Evolutionary conservation across 1,140 invertebrate species (phyloP), one percentile per base, ranked within the genome.

Genomic region (Leptopilina clavipes): DNA sequence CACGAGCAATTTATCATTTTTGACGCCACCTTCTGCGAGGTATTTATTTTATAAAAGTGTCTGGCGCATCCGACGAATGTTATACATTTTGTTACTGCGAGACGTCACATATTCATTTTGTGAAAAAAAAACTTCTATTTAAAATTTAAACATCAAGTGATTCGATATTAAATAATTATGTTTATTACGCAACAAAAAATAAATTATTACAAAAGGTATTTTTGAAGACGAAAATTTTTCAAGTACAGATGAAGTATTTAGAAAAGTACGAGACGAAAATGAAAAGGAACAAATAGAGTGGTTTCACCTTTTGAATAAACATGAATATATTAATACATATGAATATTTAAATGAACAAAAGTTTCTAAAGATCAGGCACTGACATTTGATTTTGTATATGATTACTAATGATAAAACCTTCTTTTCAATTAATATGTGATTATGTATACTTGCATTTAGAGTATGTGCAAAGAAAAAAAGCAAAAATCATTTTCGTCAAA

Each of bases 281-380:
- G 31, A n/a, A 65, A 65, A 22, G 10, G 56, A 11, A 65, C 48
- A 52, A 52, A 52, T 65, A 65, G 19, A 25, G 56, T 65, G 56
- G 56, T 12, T 65, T 65, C 56, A 31, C 56, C 56, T 65, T 65
- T 52, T 65, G 22, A 65, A 65, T 65, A 65, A 31, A 65, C 56
- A 65, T 25, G 56, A 65, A 25, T 65, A 14, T 19, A 65, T 65
- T 22, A 6, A 65, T 19, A 65, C 19, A 10, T 25, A 25, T 65
- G 56, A 65, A 31, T 65, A 65, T 14, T 65, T 12, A 14, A 52
- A 14, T 31, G 22, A 19, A 65, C 19, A 19, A 65, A 25, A 31
- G 31, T 25, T 25, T 31, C 14, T 65, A 14, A 65, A 65, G 56
- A 65, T 31, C 22, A 25, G 19, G 14, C 18, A 65, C 19, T 65